phyloP scores from a whole-genome alignment of 2,797 vertebrate species.

The Apodemus agrarius region DNA sequence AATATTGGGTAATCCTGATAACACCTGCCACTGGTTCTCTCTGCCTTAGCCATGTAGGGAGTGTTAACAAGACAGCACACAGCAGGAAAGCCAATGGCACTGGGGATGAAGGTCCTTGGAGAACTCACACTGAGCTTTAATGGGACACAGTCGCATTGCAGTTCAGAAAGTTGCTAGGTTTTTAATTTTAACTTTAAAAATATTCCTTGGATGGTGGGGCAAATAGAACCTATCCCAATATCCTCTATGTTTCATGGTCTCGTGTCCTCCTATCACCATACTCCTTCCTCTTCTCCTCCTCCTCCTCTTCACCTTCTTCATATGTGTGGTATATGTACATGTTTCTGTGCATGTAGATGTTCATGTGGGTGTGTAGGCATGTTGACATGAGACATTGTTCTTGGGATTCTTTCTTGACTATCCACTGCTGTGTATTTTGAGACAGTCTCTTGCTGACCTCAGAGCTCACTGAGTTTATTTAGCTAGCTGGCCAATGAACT shows the following conservation, averaged over 20 bases:
- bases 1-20: constrained; percentile 14
- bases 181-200: neutral
- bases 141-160: neutral
- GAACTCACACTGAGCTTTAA: neutral
- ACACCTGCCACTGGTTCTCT: constrained; percentile 42
- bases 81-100: neutral
- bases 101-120: neutral
- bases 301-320: neutral
- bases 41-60: neutral
- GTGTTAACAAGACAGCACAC: neutral
- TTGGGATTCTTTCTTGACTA: neutral
- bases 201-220: neutral
- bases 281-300: neutral
- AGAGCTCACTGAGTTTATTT: neutral
- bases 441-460: neutral
- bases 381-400: neutral
- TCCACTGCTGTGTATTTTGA: neutral
- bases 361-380: no score
- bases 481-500: neutral
- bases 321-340: neutral
- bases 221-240: neutral
- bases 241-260: neutral
- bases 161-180: neutral
- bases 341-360: neutral
- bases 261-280: neutral